Evolutionary conservation across 2,888 invertebrate genomes (phyloP).

Genomic region (Eupeodes latifasciatus): DNA sequence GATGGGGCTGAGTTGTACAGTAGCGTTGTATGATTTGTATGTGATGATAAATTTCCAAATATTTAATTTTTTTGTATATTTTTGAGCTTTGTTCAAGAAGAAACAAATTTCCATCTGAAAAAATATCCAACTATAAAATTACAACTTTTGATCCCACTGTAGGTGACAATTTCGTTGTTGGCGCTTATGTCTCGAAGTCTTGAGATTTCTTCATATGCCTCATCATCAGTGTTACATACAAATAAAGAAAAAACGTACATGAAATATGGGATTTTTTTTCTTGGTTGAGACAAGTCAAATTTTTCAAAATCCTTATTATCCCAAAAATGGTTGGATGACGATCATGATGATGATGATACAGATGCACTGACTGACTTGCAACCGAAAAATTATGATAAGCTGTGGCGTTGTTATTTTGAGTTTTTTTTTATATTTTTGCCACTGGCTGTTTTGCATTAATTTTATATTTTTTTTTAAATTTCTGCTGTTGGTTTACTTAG

Average conservation of each 20-base stretch:
- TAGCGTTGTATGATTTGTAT: neutral
- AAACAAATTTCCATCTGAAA: too few relatives aligned
- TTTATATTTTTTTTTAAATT: neutral
- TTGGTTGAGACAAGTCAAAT: conserved; percentile 21
- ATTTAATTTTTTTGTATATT: too few relatives aligned
- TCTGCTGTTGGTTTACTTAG: conserved; percentile 50
- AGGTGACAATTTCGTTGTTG: neutral
- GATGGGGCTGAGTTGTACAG: conserved; percentile 2
- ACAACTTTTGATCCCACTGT: neutral
- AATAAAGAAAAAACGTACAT: neutral
- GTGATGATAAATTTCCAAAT: neutral
- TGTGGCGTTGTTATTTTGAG: neutral
- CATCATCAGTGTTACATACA: conserved; percentile 26
- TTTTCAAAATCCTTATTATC: conserved; percentile 55
- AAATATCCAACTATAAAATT: neutral
- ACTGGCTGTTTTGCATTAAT: conserved; percentile 57
- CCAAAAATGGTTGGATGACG: conserved; percentile 5
- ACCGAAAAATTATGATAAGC: conserved; percentile 46
- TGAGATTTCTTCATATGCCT: conserved; percentile 33
- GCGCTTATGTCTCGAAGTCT: conserved; percentile 38
- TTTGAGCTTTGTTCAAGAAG: too few relatives aligned
- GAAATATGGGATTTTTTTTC: neutral
- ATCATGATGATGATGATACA: neutral
- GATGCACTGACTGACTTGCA: conserved; percentile 40
- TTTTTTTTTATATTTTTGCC: conserved; percentile 30